phyloP scores from a whole-genome alignment of 1,140 invertebrate genomes.

The Drosophila lacertosa region DNA sequence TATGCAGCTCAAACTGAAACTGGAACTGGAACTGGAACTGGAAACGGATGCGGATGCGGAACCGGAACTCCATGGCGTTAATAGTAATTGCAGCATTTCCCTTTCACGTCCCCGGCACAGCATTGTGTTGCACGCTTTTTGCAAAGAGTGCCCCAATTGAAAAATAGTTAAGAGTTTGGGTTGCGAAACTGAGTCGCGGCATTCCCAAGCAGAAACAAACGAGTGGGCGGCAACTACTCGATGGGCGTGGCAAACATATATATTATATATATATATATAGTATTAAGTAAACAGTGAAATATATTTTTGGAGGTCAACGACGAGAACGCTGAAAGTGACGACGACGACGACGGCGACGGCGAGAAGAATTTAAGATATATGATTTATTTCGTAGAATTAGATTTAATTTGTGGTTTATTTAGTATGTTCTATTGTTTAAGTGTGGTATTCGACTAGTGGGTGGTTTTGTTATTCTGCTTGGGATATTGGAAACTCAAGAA shows the following conservation, averaged over 20 bases:
- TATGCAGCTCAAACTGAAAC: constrained; percentile 10
- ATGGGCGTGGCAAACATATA: background rate
- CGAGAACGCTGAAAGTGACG: background rate
- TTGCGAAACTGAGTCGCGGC: constrained; percentile 30
- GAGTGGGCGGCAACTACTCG: constrained; percentile 10
- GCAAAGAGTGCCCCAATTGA: constrained; percentile 1
- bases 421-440: constrained; percentile 1
- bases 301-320: constrained; percentile 32
- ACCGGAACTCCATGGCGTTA: constrained; percentile 13
- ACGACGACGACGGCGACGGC: constrained; percentile 1
- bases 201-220: constrained; percentile 76
- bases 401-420: background rate
- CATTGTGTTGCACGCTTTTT: constrained; percentile 39
- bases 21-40: constrained; percentile 9
- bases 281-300: constrained; percentile 56
- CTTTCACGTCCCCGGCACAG: constrained; percentile 6
- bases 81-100: constrained; percentile 7
- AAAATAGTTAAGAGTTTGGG: background rate
- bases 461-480: constrained; percentile 32
- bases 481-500: constrained; percentile 27
- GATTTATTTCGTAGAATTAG: background rate
- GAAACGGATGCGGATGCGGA: too few relatives aligned
- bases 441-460: constrained; percentile 19
- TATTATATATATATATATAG: too few relatives aligned
- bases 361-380: constrained; percentile 18